These are phyloP conservation scores for Uromys caudimaculatus DNA, from an alignment of 2,797 vertebrate genomes.

Conservation along the genomic window DNA sequence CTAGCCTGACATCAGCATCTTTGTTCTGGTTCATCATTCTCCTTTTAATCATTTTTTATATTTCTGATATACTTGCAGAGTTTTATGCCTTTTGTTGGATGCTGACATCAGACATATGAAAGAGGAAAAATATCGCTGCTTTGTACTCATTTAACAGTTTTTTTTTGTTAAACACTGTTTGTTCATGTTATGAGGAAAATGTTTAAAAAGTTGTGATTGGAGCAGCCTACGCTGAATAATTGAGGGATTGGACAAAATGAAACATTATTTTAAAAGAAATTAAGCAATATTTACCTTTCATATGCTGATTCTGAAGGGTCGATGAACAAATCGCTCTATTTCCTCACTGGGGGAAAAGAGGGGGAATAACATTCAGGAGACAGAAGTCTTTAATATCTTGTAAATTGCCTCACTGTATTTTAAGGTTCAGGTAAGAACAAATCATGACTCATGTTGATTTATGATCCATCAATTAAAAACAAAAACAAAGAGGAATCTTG, in stretches of 20 bases:
- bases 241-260: conserved; percentile 62
- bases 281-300: conserved; percentile 53
- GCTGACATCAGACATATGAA: not conserved
- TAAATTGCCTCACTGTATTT: not conserved
- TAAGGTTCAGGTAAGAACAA: conserved; percentile 53
- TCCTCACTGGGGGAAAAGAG: not conserved
- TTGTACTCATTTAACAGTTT: conserved; percentile 48
- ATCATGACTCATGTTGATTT: not conserved
- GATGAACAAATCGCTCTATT: not conserved
- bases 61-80: conserved; percentile 15
- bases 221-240: not conserved
- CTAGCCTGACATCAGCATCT: not conserved
- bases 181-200: conserved; percentile 39
- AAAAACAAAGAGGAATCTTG: conserved; percentile 59
- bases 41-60: conserved; percentile 45
- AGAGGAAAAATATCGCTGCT: conserved; percentile 34
- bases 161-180: conserved; percentile 42
- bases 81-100: conserved; percentile 6
- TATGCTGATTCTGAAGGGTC: conserved; percentile 43
- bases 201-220: not conserved
- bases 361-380: not conserved
- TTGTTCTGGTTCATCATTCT: conserved; percentile 4
- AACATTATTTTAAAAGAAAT: conserved; percentile 49
- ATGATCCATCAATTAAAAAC: conserved; percentile 43
- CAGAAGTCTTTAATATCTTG: conserved; percentile 60